These are phyloP conservation scores for Crotophaga sulcirostris DNA, from an alignment of 2,113 vertebrate species.

Conservation along the genomic window DNA sequence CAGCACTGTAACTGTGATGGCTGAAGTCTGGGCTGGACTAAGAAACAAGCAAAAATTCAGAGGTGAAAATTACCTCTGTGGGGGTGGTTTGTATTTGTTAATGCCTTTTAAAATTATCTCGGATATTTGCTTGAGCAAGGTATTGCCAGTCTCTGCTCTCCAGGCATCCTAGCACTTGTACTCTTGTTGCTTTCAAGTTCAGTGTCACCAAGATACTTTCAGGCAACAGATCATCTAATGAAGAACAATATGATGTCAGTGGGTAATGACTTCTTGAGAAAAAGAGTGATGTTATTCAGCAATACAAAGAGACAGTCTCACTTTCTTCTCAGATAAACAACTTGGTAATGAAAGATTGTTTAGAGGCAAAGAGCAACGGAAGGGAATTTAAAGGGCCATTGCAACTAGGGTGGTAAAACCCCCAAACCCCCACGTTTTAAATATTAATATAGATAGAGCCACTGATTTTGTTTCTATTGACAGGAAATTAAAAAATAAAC, in stretches of 20 bases:
- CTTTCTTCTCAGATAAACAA: slow-evolving; percentile 67
- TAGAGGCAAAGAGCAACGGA: slow-evolving; percentile 22
- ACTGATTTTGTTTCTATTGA: neutral
- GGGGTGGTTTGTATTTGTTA: slow-evolving; percentile 56
- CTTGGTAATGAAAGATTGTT: slow-evolving; percentile 63
- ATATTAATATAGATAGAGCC: slow-evolving; percentile 13
- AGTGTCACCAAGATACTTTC: slow-evolving; percentile 60
- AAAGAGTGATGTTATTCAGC: slow-evolving; percentile 63
- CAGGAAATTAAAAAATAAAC: slow-evolving; percentile 45
- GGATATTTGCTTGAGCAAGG: slow-evolving; percentile 54
- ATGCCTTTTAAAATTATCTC: slow-evolving; percentile 56
- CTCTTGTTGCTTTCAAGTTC: slow-evolving; percentile 66
- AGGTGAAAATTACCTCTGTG: slow-evolving; percentile 70
- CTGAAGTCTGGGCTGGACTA: slow-evolving; percentile 42
- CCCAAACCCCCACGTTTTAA: neutral
- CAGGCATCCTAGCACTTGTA: slow-evolving; percentile 56
- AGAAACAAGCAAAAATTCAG: slow-evolving; percentile 44
- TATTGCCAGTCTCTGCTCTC: slow-evolving; percentile 49
- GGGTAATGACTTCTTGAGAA: slow-evolving; percentile 61
- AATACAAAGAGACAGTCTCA: slow-evolving; percentile 68
- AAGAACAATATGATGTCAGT: slow-evolving; percentile 68
- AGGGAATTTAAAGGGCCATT: slow-evolving; percentile 44
- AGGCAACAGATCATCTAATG: slow-evolving; percentile 70
- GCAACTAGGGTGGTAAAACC: neutral
- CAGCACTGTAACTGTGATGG: slow-evolving; percentile 44